A percentile compares a stretch with the other conserved stretches of the same genome.
Evolutionary conservation across 2,888 invertebrate genomes (phyloP).

Genomic region (Glaucopsyche alexis): DNA sequence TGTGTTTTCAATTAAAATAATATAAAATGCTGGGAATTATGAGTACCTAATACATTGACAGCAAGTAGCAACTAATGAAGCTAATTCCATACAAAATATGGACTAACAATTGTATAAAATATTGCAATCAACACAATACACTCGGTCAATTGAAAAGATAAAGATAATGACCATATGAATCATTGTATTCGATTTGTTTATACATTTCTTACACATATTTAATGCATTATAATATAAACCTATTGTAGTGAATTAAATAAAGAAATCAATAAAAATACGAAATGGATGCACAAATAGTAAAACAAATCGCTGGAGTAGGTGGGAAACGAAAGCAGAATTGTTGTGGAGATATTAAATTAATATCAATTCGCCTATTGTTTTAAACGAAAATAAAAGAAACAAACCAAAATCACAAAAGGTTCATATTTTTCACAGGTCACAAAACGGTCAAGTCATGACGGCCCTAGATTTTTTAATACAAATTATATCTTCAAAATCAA

Average conservation of each 20-base stretch:
- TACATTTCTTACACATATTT: not conserved
- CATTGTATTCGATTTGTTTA: not conserved
- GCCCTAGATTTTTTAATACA: constrained; percentile 9
- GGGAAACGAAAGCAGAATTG: not conserved
- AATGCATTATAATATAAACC: not conserved
- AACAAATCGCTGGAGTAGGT: not conserved
- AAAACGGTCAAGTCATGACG: constrained; percentile 19
- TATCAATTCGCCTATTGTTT: not conserved
- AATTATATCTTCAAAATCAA: not conserved
- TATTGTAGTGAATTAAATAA: not conserved
- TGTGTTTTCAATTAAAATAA: not conserved
- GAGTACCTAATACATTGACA: not conserved
- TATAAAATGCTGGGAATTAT: not conserved
- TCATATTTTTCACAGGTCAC: constrained; percentile 32
- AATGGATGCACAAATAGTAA: not conserved
- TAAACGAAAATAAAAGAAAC: constrained; percentile 22
- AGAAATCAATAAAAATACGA: constrained; percentile 9
- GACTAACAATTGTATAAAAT: not conserved
- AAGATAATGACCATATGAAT: not conserved
- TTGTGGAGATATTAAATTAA: not conserved
- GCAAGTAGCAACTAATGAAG: too few species aligned
- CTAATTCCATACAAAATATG: not conserved
- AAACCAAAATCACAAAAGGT: constrained; percentile 29
- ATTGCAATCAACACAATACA: not conserved
- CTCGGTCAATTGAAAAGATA: not conserved